Evolutionary conservation across 2,113 vertebrate species (phyloP), one percentile per base, ranked within the genome.

Genomic region (Xiphophorus hellerii): DNA sequence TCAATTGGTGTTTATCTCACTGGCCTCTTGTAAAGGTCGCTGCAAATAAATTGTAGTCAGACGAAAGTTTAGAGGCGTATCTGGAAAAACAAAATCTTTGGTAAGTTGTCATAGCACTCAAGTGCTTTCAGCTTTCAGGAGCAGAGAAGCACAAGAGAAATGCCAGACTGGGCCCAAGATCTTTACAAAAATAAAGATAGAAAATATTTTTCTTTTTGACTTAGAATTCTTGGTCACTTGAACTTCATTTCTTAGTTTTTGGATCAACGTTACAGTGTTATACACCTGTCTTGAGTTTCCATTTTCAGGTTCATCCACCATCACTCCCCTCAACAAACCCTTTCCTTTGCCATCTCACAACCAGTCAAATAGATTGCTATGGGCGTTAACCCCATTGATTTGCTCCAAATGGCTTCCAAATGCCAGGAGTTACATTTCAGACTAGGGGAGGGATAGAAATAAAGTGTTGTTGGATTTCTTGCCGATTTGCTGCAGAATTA

Each of bases 361-460:
- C 77, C 77, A 69, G 86, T 81, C 84, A 87, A 90, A 89, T 83
- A 84, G 92, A 91, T 93, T 89, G 88, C 84, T 77, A 78, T 66
- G 65, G 78, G 83, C 75, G 82, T 85, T 92, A 89, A 92, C 90
- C 85, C 84, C 80, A 90, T 91, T 70, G 87, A 91, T 89, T 82
- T 73, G 81, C 81, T 81, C 86, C 79, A 85, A 92, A 92, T 88
- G 87, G 88, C 87, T 76, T 90, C 83, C 84, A 87, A 91, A 92
- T 92, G 87, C 81, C 79, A 85, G 85, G 85, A 90, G 93, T 93
- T 91, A 84, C 88, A 91, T 92, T 92, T 87, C 81, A 71, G 66
- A 75, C 70, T 54, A 70, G 65, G 60, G 71, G 67, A 84, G 82
- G 63, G 84, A 58, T 10, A 69, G 81, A 88, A 89, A 90, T 88